Conservation (phyloP, 2,797 vertebrate genomes). For the Halcyon smyrnensis region DNA sequence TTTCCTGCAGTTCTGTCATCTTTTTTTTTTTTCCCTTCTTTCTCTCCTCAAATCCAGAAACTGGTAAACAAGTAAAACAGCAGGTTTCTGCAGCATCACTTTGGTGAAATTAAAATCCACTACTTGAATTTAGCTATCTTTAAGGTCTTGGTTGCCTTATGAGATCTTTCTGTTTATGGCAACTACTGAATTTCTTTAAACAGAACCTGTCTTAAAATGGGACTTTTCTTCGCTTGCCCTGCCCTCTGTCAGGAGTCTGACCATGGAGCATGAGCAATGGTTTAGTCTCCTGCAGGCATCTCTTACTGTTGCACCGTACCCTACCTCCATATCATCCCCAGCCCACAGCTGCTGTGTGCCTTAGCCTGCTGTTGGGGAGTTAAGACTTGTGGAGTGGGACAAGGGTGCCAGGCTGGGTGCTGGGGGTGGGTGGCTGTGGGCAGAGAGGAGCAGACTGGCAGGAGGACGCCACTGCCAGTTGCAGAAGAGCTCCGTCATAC, state of each 20-base stretch:
- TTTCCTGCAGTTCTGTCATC: not conserved
- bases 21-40: not conserved
- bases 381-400: not conserved
- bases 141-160: not conserved
- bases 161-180: not conserved
- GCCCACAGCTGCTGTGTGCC: not conserved
- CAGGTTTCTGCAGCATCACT: not conserved
- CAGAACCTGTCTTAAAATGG: not conserved
- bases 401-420: not conserved
- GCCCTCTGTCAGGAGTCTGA: not conserved
- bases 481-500: constrained; percentile 52
- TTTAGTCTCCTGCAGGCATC: not conserved
- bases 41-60: not conserved
- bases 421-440: not conserved
- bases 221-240: not conserved
- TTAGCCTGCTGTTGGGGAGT: not conserved
- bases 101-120: not conserved
- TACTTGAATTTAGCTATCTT: not conserved
- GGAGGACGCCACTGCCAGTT: not conserved
- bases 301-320: not conserved
- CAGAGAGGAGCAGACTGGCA: not conserved
- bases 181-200: not conserved
- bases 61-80: not conserved
- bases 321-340: not conserved
- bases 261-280: not conserved